Base-by-base conservation (phyloP, 1,140 invertebrate genomes). In the Pseudomyrmex concolor region DNA sequence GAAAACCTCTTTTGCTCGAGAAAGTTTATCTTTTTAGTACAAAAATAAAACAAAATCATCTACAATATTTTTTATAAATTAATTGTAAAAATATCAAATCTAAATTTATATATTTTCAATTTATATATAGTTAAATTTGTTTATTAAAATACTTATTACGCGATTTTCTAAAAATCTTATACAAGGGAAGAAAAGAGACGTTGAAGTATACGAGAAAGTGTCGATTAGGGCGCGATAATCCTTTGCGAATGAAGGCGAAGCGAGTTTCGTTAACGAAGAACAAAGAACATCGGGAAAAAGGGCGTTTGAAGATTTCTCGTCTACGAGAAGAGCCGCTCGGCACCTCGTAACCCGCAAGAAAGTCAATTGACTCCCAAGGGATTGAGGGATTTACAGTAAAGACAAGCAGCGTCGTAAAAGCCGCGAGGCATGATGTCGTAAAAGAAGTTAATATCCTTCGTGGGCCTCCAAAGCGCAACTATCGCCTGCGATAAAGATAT, bases 351-450 rank as follows among this genome's bases (percentile, higher is more conserved):
- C 72, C 72, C 77, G 78, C 73, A 80, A 86, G 80, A 87, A 87
- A 89, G 87, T 89, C 89, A 82, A 90, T 90, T 81, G 89, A 87
- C 83, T 90, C 77, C 83, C 80, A 60, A 54, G 82, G 87, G 89
- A 86, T 90, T 76, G 85, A 87, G 68, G 89, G 84, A 90, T 90
- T 90, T 90, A 90, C 89, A 70, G 73, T 86, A 85, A 87, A 89
- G 87, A 87, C 87, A 84, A 87, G 81, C 72, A 82, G 55, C 72
- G 68, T 82, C 85, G 72, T 86, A 86, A 89, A 86, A 86, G 60
- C 25, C 73, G 66, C 48, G 70, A 74, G 63, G 72, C 22, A 64
- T 17, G n/a, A 43, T 67, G 83, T 62, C 62, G 59, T 88, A 86
- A 72, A 88, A 84, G 80, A 85, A 81, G 77, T 89, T 90, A 90